Evolutionary conservation across 2,888 invertebrate genomes (phyloP).

Genomic region (Suillia variegata): DNA sequence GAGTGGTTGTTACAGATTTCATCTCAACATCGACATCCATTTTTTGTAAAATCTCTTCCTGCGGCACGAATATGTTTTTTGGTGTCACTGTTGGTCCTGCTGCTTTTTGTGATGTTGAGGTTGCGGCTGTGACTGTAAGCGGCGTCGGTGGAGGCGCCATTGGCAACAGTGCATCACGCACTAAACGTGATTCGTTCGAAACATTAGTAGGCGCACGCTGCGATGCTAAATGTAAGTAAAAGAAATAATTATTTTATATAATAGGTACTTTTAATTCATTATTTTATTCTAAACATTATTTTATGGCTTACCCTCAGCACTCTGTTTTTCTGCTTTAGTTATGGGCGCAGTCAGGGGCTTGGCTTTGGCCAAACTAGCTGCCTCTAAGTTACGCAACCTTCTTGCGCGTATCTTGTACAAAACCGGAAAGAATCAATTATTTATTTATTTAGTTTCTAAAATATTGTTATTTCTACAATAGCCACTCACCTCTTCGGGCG

Average conservation of each 20-base stretch:
- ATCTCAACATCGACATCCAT: conserved; percentile 55
- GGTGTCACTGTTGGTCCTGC: background rate
- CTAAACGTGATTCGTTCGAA: conserved; percentile 54
- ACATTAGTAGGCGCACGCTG: conserved; percentile 40
- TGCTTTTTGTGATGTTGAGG: too few relatives aligned
- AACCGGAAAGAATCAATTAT: conserved; percentile 62
- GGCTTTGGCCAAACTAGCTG: conserved; percentile 31
- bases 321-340: conserved; percentile 19
- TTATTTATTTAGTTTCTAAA: conserved; percentile 21
- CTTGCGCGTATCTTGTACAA: conserved; percentile 60
- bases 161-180: conserved; percentile 37
- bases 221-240: conserved; percentile 22
- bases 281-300: too few relatives aligned
- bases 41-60: conserved; percentile 24
- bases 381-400: conserved; percentile 54
- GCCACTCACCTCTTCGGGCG: conserved; percentile 83
- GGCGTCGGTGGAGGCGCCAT: conserved; percentile 24
- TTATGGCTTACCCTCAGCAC: background rate
- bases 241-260: background rate
- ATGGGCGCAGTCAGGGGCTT: conserved; percentile 27
- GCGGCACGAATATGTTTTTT: conserved; percentile 23
- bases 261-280: background rate
- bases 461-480: background rate
- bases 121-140: conserved; percentile 22
- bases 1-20: conserved; percentile 43